These are phyloP conservation scores for Drosophila neonasuta DNA, from an alignment of 2,888 invertebrate genomes.

Conservation along the genomic window DNA sequence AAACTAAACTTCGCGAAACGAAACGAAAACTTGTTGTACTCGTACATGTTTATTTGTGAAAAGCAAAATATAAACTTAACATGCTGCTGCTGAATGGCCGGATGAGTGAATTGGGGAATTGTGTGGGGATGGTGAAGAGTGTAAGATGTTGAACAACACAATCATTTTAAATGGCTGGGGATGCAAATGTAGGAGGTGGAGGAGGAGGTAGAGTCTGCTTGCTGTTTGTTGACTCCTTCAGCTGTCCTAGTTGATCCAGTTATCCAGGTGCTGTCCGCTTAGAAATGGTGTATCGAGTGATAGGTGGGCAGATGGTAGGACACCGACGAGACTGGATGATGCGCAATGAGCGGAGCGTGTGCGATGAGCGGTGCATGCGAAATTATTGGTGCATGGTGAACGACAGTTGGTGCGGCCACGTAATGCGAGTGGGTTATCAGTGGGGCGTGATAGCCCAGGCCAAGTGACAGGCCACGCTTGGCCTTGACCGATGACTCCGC, in stretches of 20 bases:
- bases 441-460: constrained; percentile 78
- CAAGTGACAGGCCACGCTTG: constrained; percentile 77
- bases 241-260: constrained; percentile 18
- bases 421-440: constrained; percentile 72
- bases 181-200: background rate
- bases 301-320: constrained; percentile 74
- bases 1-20: constrained; percentile 26
- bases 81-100: constrained; percentile 5
- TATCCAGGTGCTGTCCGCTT: constrained; percentile 24
- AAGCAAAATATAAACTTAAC: constrained; percentile 28
- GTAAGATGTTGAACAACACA: background rate
- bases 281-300: constrained; percentile 75
- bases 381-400: constrained; percentile 74
- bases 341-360: constrained; percentile 67
- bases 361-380: constrained; percentile 64
- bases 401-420: constrained; percentile 72
- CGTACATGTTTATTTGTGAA: constrained; percentile 58
- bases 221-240: constrained; percentile 24
- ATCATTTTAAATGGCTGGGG: background rate
- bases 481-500: constrained; percentile 66
- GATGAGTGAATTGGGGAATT: background rate
- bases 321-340: constrained; percentile 60
- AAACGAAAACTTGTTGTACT: constrained; percentile 39
- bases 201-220: constrained; percentile 11
- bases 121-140: background rate